A percentile compares a stretch with the other conserved stretches of the same genome.
phyloP scores from a whole-genome alignment of 2,113 vertebrate genomes.

The Vanacampus margaritifer region DNA sequence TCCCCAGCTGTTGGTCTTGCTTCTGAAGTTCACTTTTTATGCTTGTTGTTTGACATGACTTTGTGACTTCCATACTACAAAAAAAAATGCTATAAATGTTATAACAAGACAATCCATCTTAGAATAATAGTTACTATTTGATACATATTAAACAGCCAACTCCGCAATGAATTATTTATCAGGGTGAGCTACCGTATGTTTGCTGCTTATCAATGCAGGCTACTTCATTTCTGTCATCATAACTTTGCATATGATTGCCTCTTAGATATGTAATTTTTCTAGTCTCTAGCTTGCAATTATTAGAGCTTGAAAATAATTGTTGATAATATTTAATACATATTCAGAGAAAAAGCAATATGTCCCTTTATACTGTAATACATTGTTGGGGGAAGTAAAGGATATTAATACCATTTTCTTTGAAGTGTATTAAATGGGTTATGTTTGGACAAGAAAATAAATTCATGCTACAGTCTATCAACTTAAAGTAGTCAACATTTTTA shows the following conservation, averaged over 20 bases:
- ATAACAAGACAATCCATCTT: conserved; percentile 1
- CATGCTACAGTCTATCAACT: too few species aligned
- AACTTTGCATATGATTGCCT: conserved; percentile 15
- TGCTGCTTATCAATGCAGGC: conserved; percentile 13
- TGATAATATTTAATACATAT: neutral
- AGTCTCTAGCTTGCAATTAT: conserved; percentile 8
- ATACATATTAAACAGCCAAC: conserved; percentile 19
- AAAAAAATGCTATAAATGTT: neutral
- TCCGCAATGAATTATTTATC: conserved; percentile 27
- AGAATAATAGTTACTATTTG: conserved; percentile 1
- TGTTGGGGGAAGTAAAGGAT: too few species aligned
- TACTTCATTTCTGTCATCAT: conserved; percentile 1
- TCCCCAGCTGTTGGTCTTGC: neutral
- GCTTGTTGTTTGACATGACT: neutral
- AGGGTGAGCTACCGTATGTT: conserved; percentile 7
- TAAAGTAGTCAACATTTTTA: too few species aligned
- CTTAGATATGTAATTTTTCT: neutral
- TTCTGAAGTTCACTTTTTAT: conserved; percentile 1
- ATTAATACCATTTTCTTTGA: too few species aligned
- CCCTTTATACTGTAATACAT: too few species aligned
- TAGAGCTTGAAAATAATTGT: conserved; percentile 7
- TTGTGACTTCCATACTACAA: neutral
- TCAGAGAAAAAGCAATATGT: too few species aligned
- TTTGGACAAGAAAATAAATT: too few species aligned
- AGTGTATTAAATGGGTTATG: too few species aligned